Base-by-base conservation (phyloP, 2,113 vertebrate species). In the Ptyas mucosa region DNA sequence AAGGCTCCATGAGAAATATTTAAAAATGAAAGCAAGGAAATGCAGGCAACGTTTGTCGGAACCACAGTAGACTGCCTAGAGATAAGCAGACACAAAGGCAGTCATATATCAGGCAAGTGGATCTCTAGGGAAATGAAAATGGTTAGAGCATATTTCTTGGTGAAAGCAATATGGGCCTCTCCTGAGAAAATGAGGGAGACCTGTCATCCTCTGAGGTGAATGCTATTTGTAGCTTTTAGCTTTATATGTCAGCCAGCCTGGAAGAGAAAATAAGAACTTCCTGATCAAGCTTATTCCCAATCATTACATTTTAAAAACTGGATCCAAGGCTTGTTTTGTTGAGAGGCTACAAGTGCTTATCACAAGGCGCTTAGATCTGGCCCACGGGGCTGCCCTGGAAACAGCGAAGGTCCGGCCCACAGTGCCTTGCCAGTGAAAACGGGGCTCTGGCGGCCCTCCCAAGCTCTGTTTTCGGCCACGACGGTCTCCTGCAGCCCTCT, bases 121-220 rank as follows among this genome's bases (percentile, higher is more conserved):
- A 43, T 90, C 94, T 43, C 58, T 2, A 29, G 88, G 90, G 92
- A 85, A 55, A 85, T 85, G 26, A 85, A 92, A 92, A 85, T 58
- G 88, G 43, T 39, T 43, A 39, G 43, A 89, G 29, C 1, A 8
- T 3, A 21, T 15, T 87, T 90, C 8, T 26, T 87, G 23, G 51
- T 8, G 85, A 85, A 14, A 93, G 75, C 69, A 85, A 61, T 69
- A 89, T 52, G 43, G 51, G 91, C 3, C 15, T 3, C 1, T n/a
- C 34, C 21, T 20, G 93, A 58, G 0, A 0, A 53, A 90, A 23
- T 0, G 0, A 21, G 24, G 52, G 23, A 4, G 12, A 43, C 64
- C 11, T 57, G 8, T 49, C 39, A 85, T 3, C 24, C 2, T 3
- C n/a, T 81, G 90, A 90, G 0, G n/a, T 8, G 0, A 0, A 24